Evolutionary conservation across 2,797 vertebrate genomes (phyloP).

Genomic region (Darevskia mixta): DNA sequence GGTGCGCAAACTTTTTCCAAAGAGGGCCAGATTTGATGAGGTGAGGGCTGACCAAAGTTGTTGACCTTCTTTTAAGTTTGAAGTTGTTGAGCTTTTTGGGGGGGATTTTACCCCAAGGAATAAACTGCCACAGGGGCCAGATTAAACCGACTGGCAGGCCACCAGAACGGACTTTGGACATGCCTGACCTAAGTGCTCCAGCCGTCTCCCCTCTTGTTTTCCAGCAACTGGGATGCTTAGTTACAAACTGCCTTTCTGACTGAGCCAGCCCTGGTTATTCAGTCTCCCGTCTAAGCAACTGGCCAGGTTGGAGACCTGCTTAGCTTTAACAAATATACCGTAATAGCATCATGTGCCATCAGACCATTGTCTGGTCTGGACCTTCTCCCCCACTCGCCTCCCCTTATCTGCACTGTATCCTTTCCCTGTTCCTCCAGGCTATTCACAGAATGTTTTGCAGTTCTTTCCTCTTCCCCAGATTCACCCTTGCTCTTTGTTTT

Average conservation of each 20-base stretch:
- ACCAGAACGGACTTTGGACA: too few species aligned
- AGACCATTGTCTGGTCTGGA: slow-evolving; percentile 17
- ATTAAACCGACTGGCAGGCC: too few species aligned
- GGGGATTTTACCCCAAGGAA: too few species aligned
- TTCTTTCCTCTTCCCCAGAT: slow-evolving; percentile 20
- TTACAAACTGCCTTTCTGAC: background rate
- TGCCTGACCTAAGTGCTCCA: too few species aligned
- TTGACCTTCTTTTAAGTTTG: too few species aligned
- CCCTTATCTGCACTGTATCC: slow-evolving; percentile 26
- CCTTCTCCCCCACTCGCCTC: background rate
- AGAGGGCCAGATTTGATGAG: too few species aligned
- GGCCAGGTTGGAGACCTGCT: background rate
- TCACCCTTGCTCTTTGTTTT: slow-evolving; percentile 7
- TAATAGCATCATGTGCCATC: slow-evolving; percentile 10
- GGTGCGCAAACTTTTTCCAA: too few species aligned
- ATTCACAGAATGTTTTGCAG: background rate
- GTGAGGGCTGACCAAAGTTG: too few species aligned
- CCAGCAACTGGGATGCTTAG: too few species aligned
- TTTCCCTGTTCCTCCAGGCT: slow-evolving; percentile 18
- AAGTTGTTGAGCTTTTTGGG: too few species aligned
- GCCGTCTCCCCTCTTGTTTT: too few species aligned
- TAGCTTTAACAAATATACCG: slow-evolving; percentile 1
- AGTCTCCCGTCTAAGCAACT: background rate
- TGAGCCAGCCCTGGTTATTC: background rate
- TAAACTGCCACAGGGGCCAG: too few species aligned